phyloP scores from a whole-genome alignment of 2,113 vertebrate species.

The Gymnogyps californianus region DNA sequence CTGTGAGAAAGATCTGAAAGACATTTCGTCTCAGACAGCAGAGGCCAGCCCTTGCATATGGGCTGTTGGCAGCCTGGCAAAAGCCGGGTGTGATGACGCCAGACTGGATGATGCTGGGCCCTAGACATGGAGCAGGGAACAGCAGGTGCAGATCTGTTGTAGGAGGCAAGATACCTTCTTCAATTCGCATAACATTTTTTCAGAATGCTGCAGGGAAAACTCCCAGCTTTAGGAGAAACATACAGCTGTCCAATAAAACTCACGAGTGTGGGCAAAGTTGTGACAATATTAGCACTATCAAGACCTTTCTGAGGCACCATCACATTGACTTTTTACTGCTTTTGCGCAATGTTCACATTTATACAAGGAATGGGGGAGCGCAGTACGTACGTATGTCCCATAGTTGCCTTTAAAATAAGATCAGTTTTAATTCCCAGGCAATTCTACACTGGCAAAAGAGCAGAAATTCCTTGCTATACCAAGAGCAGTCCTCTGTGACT shows the following conservation, averaged over 20 bases:
- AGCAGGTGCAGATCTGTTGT: not conserved
- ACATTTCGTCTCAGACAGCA: not conserved
- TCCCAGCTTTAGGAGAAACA: not conserved
- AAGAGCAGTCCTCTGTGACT: not conserved
- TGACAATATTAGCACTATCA: not conserved
- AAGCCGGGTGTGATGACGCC: not conserved
- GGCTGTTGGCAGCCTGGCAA: constrained; percentile 25
- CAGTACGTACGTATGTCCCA: not conserved
- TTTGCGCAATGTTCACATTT: not conserved
- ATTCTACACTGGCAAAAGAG: not conserved
- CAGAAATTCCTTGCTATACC: not conserved
- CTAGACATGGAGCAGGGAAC: not conserved
- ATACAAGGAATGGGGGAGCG: not conserved
- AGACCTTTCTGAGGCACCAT: not conserved
- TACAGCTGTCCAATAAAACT: not conserved
- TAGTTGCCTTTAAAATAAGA: not conserved
- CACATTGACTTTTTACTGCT: not conserved
- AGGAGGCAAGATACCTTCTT: not conserved
- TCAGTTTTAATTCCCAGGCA: not conserved
- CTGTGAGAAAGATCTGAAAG: not conserved
- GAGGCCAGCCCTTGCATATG: not conserved
- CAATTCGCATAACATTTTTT: not conserved
- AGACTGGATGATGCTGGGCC: not conserved
- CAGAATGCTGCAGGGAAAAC: not conserved
- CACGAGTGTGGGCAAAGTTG: not conserved